A percentile compares a stretch with the other conserved stretches of the same genome.
These are phyloP conservation scores for Heliconius erato DNA, from an alignment of 2,888 invertebrate genomes.

Conservation along the genomic window DNA sequence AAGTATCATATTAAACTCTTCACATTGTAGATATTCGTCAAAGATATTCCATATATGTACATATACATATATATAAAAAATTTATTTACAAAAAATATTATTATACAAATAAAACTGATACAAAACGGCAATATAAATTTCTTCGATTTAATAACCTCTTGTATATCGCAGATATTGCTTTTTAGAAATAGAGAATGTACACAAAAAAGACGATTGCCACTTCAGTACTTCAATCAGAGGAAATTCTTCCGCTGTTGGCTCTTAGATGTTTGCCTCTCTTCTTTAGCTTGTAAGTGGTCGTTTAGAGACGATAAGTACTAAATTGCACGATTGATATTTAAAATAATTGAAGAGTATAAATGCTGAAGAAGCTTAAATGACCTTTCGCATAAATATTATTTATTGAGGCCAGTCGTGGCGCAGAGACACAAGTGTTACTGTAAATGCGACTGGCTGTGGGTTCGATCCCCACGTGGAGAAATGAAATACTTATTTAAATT, in stretches of 20 bases:
- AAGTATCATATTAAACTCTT: not conserved
- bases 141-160: slow-evolving; percentile 11
- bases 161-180: slow-evolving; percentile 20
- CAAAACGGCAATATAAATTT: not conserved
- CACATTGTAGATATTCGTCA: not conserved
- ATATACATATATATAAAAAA: not conserved
- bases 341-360: not conserved
- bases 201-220: slow-evolving; percentile 30
- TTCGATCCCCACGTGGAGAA: no score
- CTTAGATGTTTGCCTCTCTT: slow-evolving; percentile 41
- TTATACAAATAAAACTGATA: not conserved
- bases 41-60: not conserved
- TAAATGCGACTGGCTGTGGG: no score
- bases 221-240: slow-evolving; percentile 39
- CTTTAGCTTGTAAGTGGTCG: slow-evolving; percentile 38
- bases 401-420: no score
- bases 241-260: slow-evolving; percentile 40
- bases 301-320: slow-evolving; percentile 19
- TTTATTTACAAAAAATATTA: not conserved
- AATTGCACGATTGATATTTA: not conserved
- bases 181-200: slow-evolving; percentile 30
- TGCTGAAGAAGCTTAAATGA: no score
- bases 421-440: no score
- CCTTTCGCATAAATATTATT: no score
- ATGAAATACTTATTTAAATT: no score